These are phyloP conservation scores for Ctenopoma kingsleyae DNA, from an alignment of 2,797 vertebrate species.

Conservation along the genomic window DNA sequence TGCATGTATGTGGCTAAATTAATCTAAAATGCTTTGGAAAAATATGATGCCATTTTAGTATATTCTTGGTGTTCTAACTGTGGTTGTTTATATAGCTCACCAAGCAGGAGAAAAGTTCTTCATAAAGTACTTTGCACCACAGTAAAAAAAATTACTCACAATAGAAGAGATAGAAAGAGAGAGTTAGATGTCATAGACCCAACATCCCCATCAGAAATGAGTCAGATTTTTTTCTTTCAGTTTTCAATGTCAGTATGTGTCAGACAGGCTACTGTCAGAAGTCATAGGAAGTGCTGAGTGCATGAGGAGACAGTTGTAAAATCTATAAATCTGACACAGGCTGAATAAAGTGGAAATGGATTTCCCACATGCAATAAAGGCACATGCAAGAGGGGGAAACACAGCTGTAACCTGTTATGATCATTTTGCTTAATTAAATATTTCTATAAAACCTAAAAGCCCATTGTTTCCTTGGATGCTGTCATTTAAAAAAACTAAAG, in stretches of 20 bases:
- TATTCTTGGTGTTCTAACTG: background rate
- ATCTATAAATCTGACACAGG: constrained; percentile 70
- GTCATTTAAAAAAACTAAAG: constrained; percentile 59
- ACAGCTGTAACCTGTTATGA: constrained; percentile 74
- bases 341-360: constrained; percentile 75
- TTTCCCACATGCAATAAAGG: constrained; percentile 72
- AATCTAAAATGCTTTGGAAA: constrained; percentile 23
- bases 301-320: constrained; percentile 73
- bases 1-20: constrained; percentile 24
- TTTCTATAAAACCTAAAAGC: constrained; percentile 74
- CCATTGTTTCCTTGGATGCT: constrained; percentile 62
- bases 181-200: background rate
- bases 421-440: constrained; percentile 80
- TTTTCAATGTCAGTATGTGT: constrained; percentile 30
- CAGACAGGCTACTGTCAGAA: constrained; percentile 50
- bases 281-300: constrained; percentile 65
- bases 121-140: background rate
- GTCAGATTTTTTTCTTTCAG: constrained; percentile 17
- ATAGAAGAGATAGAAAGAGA: background rate
- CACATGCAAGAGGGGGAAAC: constrained; percentile 34
- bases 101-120: background rate
- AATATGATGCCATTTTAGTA: background rate
- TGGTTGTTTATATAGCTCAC: background rate
- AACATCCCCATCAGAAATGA: background rate
- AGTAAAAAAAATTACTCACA: background rate